Evolutionary conservation across 2,113 vertebrate genomes (phyloP).

Genomic region (Kryptolebias marmoratus): DNA sequence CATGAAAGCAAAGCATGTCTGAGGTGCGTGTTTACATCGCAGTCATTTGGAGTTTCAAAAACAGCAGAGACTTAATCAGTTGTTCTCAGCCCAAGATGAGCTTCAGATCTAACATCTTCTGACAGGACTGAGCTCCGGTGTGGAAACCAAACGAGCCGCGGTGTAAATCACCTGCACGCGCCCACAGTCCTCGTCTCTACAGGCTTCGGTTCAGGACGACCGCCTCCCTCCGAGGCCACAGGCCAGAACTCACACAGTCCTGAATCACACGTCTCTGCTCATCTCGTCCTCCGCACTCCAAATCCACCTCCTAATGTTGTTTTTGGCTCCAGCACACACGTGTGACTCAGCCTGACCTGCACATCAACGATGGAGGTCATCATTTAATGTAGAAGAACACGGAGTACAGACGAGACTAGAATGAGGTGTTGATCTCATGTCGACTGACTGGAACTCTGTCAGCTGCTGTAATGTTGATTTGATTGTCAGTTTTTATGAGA

Average conservation of each 20-base stretch:
- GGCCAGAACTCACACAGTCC: slow-evolving; percentile 11
- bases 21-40: slow-evolving; percentile 20
- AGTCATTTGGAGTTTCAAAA: neutral
- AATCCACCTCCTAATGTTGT: slow-evolving; percentile 19
- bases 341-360: slow-evolving; percentile 14
- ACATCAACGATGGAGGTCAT: neutral
- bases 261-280: slow-evolving; percentile 31
- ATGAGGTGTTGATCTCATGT: neutral
- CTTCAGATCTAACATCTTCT: slow-evolving; percentile 32
- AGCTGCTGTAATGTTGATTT: slow-evolving; percentile 10
- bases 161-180: slow-evolving; percentile 12
- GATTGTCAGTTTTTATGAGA: neutral
- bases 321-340: slow-evolving; percentile 1
- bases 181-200: slow-evolving; percentile 30
- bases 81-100: slow-evolving; percentile 23
- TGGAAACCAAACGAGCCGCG: neutral
- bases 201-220: slow-evolving; percentile 8
- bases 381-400: neutral
- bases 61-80: slow-evolving; percentile 14
- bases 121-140: slow-evolving; percentile 2
- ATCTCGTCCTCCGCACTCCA: slow-evolving; percentile 18
- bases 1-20: neutral
- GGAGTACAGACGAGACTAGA: neutral
- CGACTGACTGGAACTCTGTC: neutral
- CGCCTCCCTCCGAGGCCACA: slow-evolving; percentile 15